These are phyloP conservation scores for Isotomurus palustris DNA, from an alignment of 2,888 invertebrate species.

Conservation along the genomic window DNA sequence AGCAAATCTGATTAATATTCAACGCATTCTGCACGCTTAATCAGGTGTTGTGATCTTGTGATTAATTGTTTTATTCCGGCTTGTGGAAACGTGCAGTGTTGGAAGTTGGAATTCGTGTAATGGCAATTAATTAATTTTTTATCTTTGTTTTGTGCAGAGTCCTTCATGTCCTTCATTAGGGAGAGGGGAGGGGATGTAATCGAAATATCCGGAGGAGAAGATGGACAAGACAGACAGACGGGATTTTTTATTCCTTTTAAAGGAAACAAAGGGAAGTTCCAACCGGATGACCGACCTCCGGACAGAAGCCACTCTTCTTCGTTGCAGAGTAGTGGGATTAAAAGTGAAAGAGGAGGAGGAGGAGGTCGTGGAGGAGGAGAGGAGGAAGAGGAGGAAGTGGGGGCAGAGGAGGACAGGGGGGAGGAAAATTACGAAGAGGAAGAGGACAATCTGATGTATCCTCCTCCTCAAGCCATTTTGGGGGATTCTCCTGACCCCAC, in stretches of 20 bases:
- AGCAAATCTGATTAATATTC: too few relatives aligned
- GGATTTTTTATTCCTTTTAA: constrained; percentile 27
- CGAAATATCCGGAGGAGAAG: constrained; percentile 13
- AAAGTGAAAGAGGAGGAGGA: constrained; percentile 10
- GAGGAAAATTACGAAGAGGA: constrained; percentile 3
- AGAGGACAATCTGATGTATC: neutral
- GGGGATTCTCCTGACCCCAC: too few relatives aligned
- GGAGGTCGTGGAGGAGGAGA: constrained; percentile 3
- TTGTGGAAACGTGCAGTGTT: too few relatives aligned
- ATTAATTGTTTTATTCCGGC: too few relatives aligned
- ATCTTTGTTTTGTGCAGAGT: constrained; percentile 16
- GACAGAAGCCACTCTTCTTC: neutral
- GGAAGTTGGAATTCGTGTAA: neutral
- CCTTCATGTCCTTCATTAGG: constrained; percentile 26
- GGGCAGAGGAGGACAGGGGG: neutral
- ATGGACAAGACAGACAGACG: constrained; percentile 17
- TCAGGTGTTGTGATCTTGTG: too few relatives aligned
- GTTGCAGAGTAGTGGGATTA: neutral
- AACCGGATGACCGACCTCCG: neutral
- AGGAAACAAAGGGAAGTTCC: too few relatives aligned
- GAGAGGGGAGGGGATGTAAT: constrained; percentile 30
- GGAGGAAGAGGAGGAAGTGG: constrained; percentile 3
- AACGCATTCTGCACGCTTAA: too few relatives aligned
- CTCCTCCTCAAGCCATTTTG: constrained; percentile 28
- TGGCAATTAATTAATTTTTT: neutral